Conservation (phyloP, 35 echinoderm and acorn worm genomes). For the Heliocidaris erythrogramma region DNA sequence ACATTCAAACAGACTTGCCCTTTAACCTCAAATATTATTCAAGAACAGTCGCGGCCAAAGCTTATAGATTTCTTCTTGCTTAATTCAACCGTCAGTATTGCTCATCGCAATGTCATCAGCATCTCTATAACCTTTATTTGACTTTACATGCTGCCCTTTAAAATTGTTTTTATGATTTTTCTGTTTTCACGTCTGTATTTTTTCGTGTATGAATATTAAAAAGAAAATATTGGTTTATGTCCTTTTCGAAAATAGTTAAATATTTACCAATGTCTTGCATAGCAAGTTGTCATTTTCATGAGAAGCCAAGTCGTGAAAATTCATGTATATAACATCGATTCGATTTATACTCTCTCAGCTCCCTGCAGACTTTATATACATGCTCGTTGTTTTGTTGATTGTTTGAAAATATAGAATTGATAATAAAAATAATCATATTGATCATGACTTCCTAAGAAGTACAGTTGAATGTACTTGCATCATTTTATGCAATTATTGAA, state of each 20-base stretch:
- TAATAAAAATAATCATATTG: too few relatives aligned
- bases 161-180: background rate
- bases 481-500: too few relatives aligned
- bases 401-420: too few relatives aligned
- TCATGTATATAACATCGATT: background rate
- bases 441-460: too few relatives aligned
- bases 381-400: too few relatives aligned
- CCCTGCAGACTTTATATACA: too few relatives aligned
- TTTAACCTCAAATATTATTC: constrained; percentile 25
- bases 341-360: too few relatives aligned
- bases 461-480: too few relatives aligned
- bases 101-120: background rate
- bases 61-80: background rate
- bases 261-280: background rate
- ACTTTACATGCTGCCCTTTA: background rate
- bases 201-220: too few relatives aligned
- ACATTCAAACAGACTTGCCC: constrained; percentile 1
- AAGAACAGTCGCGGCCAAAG: background rate
- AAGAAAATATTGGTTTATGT: background rate
- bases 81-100: background rate
- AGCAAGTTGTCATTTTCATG: background rate
- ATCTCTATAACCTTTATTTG: background rate
- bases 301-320: background rate
- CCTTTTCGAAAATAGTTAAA: background rate
- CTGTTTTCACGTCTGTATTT: background rate